A percentile compares a stretch with the other conserved stretches of the same genome.
phyloP scores from a whole-genome alignment of 2,888 invertebrate species.

The Melanargia galathea region DNA sequence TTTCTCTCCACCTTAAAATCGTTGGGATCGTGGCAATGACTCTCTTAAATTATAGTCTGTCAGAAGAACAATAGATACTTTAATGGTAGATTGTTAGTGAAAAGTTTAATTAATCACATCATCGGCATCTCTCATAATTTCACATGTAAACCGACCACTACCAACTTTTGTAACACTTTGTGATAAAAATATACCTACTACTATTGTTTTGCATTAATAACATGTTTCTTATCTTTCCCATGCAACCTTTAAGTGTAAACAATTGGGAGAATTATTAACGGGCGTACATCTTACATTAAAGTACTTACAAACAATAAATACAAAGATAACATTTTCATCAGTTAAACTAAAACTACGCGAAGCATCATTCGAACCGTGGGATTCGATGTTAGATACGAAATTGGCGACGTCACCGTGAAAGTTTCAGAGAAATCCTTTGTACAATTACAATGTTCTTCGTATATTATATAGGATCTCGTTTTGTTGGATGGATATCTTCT shows the following conservation, averaged over 20 bases:
- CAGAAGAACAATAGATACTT: too few species aligned
- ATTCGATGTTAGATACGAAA: conserved; percentile 46
- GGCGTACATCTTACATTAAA: conserved; percentile 5
- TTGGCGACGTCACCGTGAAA: conserved; percentile 53
- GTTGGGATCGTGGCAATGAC: too few species aligned
- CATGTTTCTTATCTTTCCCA: conserved; percentile 3
- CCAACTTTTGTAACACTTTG: not conserved
- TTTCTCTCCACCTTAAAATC: too few species aligned
- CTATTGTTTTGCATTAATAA: conserved; percentile 1
- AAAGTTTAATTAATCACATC: not conserved
- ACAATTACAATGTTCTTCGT: conserved; percentile 28
- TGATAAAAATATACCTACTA: not conserved
- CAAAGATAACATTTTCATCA: conserved; percentile 29
- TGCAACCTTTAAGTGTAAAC: not conserved
- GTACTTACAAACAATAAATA: conserved; percentile 18
- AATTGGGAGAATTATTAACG: conserved; percentile 1
- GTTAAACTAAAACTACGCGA: conserved; percentile 29
- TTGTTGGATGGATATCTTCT: conserved; percentile 14
- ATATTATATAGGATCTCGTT: not conserved
- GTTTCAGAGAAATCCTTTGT: conserved; percentile 49
- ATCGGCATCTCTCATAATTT: not conserved
- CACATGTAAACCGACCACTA: not conserved
- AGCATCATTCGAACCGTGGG: conserved; percentile 47
- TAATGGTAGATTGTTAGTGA: not conserved
- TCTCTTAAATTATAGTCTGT: too few species aligned